Evolutionary conservation across 1,140 invertebrate genomes (phyloP), one percentile per base, ranked within the genome.

Genomic region (Paracyclopina nana): DNA sequence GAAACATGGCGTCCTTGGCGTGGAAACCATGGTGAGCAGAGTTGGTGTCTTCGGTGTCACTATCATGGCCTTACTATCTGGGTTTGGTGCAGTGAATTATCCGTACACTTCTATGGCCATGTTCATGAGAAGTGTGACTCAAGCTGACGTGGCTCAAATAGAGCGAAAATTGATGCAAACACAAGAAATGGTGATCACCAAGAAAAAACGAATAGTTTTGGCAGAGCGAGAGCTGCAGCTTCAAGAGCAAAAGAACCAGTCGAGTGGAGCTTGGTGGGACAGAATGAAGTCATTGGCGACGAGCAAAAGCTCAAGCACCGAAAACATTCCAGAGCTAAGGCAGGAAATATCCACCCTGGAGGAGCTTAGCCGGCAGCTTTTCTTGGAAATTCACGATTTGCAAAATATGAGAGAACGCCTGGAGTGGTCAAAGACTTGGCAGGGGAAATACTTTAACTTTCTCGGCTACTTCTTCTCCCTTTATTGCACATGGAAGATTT

Each of bases 21-120:
- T 48, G 16, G 73, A 77, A 58, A 74, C 76, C 59, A 84, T 85
- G 42, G 90, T 99, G 6, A 95, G 90, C 45, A 67, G 95, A 62
- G 78, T 96, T 57, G 90, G 91, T 43, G 85, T 96, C 4, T 90
- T 96, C 60, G 91, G 91, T n/a, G 95, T 99, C 0, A 99, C 95
- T 12, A 82, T 98, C 2, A 99, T 99, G 91, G 94, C 94, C 1
- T 68, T 98, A 28, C 68, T 99, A 1, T 98, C 94, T 8, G 94
- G 95, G 22, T 99, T 99, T 72, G 94, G 95, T 78, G 95, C 95
- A 56, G 94, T 99, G 8, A 99, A 97, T 68, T 98, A 94, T 68
- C 95, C 95, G 0, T 99, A 99, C 62, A 92, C 90, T 4, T 97
- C 87, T 25, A 98, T 99, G 92, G 77, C 87, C 43, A 91, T 90